A percentile compares a stretch with the other conserved stretches of the same genome.
phyloP scores from a whole-genome alignment of 2,888 invertebrate genomes.

The Synergus japonicus region DNA sequence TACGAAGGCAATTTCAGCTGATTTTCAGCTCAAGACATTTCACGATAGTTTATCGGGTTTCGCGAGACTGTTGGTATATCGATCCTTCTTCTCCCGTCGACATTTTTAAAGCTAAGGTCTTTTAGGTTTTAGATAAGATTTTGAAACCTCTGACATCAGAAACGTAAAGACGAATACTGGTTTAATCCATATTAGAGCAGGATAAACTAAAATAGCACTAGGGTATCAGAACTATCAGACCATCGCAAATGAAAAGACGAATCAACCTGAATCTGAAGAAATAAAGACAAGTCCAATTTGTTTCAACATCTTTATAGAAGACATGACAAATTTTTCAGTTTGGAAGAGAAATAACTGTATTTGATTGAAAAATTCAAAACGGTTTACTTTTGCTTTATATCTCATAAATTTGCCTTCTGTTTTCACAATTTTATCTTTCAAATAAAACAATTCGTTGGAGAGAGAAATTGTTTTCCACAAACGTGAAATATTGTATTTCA shows the following conservation, averaged over 20 bases:
- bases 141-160: not conserved
- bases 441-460: too few relatives aligned
- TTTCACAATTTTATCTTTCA: not conserved
- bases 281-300: not conserved
- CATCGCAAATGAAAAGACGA: not conserved
- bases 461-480: too few relatives aligned
- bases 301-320: not conserved
- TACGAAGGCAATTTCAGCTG: not conserved
- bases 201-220: not conserved
- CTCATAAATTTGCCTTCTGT: not conserved
- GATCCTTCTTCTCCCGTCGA: not conserved
- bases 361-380: not conserved
- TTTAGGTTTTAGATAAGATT: not conserved
- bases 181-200: not conserved
- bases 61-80: not conserved
- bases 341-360: not conserved
- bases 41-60: not conserved
- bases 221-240: not conserved
- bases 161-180: not conserved
- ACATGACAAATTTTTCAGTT: not conserved
- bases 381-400: not conserved
- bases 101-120: not conserved
- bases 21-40: not conserved
- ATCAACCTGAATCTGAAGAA: not conserved
- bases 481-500: too few relatives aligned